Conservation (phyloP, 2,888 invertebrate genomes). For the Oeneis ivallda region DNA sequence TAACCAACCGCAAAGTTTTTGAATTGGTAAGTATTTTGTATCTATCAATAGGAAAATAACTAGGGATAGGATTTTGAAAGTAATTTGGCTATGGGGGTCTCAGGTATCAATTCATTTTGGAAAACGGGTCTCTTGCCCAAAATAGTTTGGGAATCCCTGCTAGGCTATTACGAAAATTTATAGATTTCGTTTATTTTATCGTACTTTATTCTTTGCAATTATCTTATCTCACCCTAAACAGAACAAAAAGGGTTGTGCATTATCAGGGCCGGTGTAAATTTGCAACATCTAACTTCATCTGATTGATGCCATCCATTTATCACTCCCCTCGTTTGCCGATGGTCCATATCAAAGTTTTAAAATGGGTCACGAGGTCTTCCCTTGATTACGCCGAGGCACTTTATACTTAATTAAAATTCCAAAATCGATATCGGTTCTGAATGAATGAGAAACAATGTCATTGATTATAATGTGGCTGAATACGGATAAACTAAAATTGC, state of each 20-base stretch:
- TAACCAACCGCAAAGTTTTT: no score
- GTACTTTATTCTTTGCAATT: slow-evolving; percentile 7
- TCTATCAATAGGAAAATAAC: no score
- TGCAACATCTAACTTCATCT: slow-evolving; percentile 77
- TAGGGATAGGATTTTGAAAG: no score
- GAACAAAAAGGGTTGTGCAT: slow-evolving; percentile 61
- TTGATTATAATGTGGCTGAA: no score
- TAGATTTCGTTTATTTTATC: background rate
- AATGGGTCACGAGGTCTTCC: slow-evolving; percentile 78
- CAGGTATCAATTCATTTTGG: no score
- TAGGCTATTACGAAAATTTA: background rate
- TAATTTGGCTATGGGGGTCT: no score
- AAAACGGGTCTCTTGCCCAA: no score
- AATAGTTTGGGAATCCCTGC: no score
- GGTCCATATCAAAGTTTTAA: slow-evolving; percentile 73
- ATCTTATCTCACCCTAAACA: slow-evolving; percentile 41
- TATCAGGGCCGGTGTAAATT: slow-evolving; percentile 67
- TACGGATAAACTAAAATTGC: no score
- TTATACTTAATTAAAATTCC: slow-evolving; percentile 75
- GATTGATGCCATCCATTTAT: slow-evolving; percentile 80
- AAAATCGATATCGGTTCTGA: slow-evolving; percentile 56
- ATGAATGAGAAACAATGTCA: background rate
- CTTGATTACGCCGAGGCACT: slow-evolving; percentile 66
- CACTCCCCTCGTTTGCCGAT: slow-evolving; percentile 72
- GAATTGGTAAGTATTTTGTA: no score